Percentiles rank a stretch among this genome's conserved stretches.
Conservation (phyloP, 2,113 vertebrate species). For the Peromyscus leucopus region DNA sequence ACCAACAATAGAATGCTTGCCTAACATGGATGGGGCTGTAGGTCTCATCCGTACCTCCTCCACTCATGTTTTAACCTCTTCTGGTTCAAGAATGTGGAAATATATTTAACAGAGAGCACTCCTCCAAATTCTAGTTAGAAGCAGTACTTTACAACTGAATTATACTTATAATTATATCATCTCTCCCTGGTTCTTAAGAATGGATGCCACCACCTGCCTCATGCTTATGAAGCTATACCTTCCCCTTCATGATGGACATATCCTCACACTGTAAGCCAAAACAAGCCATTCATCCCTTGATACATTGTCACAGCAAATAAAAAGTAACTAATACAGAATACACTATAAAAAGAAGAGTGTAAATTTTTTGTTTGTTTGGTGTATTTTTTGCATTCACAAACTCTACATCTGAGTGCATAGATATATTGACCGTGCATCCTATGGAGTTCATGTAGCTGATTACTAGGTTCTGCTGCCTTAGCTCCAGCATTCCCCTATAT, state of each 20-base stretch:
- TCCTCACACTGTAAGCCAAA: too few relatives aligned
- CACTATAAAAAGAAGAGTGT: background rate
- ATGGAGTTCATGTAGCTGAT: background rate
- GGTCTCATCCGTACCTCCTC: too few relatives aligned
- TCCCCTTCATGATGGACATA: too few relatives aligned
- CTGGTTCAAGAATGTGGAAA: background rate
- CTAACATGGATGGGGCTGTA: background rate
- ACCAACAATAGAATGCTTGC: background rate
- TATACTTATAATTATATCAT: background rate
- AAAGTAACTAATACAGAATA: background rate
- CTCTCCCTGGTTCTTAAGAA: background rate
- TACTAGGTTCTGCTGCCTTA: background rate
- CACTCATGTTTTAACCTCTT: background rate
- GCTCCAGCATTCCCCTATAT: background rate
- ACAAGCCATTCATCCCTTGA: background rate
- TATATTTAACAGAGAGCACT: background rate
- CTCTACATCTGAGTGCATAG: background rate
- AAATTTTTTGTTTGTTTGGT: background rate
- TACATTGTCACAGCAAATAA: background rate
- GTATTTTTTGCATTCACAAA: background rate
- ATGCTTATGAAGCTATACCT: too few relatives aligned
- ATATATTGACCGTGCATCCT: fast-evolving
- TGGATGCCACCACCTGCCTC: background rate
- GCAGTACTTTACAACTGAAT: background rate
- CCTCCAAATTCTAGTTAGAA: background rate